Conservation (phyloP, 2,797 vertebrate genomes). For the Nothura maculosa region DNA sequence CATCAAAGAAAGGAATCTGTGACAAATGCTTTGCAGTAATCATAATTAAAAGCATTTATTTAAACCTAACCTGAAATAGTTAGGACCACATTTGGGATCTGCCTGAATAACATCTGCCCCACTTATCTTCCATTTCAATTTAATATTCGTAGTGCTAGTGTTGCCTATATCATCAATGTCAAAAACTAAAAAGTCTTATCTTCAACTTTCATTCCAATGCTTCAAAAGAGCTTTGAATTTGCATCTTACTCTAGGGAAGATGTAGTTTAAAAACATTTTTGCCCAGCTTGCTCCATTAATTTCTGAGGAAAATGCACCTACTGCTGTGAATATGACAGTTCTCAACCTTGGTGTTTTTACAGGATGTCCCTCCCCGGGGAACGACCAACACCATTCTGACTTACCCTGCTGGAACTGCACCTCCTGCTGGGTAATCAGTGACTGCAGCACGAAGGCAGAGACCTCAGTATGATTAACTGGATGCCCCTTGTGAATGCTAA, state of each 20-base stretch:
- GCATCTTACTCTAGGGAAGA: conserved; percentile 88
- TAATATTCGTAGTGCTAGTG: conserved; percentile 67
- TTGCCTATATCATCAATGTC: conserved; percentile 84
- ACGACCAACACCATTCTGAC: conserved; percentile 79
- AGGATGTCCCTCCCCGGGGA: conserved; percentile 86
- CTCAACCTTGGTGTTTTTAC: conserved; percentile 87
- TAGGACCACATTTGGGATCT: conserved; percentile 6
- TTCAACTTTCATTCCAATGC: conserved; percentile 85
- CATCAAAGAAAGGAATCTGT: background rate
- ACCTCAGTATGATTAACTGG: conserved; percentile 69
- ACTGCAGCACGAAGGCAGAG: conserved; percentile 52
- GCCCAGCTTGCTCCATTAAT: conserved; percentile 87
- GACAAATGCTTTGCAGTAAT: background rate
- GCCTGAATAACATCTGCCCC: conserved; percentile 60
- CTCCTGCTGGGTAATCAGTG: conserved; percentile 83
- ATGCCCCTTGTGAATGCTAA: conserved; percentile 66
- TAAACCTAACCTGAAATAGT: conserved; percentile 11
- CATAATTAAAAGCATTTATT: background rate
- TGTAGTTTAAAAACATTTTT: conserved; percentile 86
- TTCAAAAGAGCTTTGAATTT: conserved; percentile 89
- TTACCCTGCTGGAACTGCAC: conserved; percentile 78
- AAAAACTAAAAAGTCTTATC: conserved; percentile 84
- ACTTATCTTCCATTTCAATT: conserved; percentile 75
- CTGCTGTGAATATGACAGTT: conserved; percentile 88
- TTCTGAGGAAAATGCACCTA: conserved; percentile 86